Evolutionary conservation across 2,113 vertebrate species (phyloP).

Genomic region (Ascaphus truei): DNA sequence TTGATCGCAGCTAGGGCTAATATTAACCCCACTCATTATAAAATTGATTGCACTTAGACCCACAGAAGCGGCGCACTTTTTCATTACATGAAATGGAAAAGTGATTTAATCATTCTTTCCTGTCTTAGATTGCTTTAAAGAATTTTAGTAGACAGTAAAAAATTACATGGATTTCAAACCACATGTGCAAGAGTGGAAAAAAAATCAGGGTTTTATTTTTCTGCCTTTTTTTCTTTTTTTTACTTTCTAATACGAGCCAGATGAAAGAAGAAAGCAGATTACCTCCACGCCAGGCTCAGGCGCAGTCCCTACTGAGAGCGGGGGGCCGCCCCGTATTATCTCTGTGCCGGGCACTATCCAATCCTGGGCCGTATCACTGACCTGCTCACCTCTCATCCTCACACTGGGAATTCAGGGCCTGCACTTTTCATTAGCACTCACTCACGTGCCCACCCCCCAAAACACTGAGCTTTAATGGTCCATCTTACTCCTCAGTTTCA

Average conservation of each 20-base stretch:
- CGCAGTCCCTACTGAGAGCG: slow-evolving; percentile 81
- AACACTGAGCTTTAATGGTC: slow-evolving; percentile 45
- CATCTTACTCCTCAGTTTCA: slow-evolving; percentile 66
- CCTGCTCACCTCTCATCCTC: slow-evolving; percentile 78
- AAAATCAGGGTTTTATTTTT: slow-evolving; percentile 74
- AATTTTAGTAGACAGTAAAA: slow-evolving; percentile 71
- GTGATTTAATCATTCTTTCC: slow-evolving; percentile 81
- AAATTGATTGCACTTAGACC: slow-evolving; percentile 77
- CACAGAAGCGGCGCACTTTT: slow-evolving; percentile 72
- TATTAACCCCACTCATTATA: slow-evolving; percentile 61
- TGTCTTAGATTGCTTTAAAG: slow-evolving; percentile 75
- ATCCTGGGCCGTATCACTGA: slow-evolving; percentile 87
- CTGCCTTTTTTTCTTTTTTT: slow-evolving; percentile 41
- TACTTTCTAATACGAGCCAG: slow-evolving; percentile 77
- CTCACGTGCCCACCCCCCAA: slow-evolving; percentile 35
- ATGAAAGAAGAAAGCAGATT: slow-evolving; percentile 82
- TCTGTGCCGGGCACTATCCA: slow-evolving; percentile 86
- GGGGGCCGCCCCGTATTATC: slow-evolving; percentile 81
- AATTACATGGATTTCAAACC: slow-evolving; percentile 77
- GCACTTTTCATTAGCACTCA: slow-evolving; percentile 60
- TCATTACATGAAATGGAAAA: slow-evolving; percentile 79
- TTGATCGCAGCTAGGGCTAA: slow-evolving; percentile 76
- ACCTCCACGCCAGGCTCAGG: slow-evolving; percentile 81
- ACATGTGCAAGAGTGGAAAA: slow-evolving; percentile 77
- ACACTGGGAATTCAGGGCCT: slow-evolving; percentile 61